Conservation (phyloP, 1,140 invertebrate genomes). For the Brachionus angularis region DNA sequence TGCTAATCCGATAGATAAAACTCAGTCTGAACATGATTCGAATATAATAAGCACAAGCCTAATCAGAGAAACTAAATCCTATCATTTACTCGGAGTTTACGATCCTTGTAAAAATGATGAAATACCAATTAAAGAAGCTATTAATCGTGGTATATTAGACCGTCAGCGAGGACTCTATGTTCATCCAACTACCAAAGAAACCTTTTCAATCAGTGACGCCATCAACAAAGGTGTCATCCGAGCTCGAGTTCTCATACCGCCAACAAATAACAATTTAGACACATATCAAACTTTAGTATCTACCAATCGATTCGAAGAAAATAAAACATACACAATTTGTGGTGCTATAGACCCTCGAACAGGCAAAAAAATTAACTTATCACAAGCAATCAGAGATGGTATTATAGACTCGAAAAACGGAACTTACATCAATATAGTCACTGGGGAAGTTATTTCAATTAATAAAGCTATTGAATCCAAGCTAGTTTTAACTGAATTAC, state of each 20-base stretch:
- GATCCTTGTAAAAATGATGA: slow-evolving; percentile 53
- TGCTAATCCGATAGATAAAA: slow-evolving; percentile 45
- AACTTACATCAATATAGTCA: slow-evolving; percentile 68
- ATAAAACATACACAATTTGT: slow-evolving; percentile 56
- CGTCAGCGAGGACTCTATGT: slow-evolving; percentile 45
- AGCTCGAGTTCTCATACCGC: slow-evolving; percentile 45
- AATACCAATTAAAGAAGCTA: slow-evolving; percentile 53
- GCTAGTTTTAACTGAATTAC: slow-evolving; percentile 59
- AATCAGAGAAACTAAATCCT: slow-evolving; percentile 41
- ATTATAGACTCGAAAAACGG: slow-evolving; percentile 75
- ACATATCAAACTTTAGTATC: slow-evolving; percentile 45
- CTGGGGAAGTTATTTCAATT: slow-evolving; percentile 64
- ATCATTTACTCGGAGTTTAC: slow-evolving; percentile 26
- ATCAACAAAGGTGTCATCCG: slow-evolving; percentile 52
- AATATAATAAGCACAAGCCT: slow-evolving; percentile 35
- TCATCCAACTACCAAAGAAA: not conserved
- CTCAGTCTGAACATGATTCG: slow-evolving; percentile 15
- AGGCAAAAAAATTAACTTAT: slow-evolving; percentile 72
- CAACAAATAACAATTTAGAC: slow-evolving; percentile 45
- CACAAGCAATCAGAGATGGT: slow-evolving; percentile 76
- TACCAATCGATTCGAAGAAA: slow-evolving; percentile 49
- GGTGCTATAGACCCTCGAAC: slow-evolving; percentile 74
- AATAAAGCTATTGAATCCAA: slow-evolving; percentile 60
- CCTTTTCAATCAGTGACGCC: slow-evolving; percentile 37
- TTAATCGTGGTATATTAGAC: slow-evolving; percentile 51